Conservation (phyloP, 2,888 invertebrate genomes). For the Acronicta leporina region DNA sequence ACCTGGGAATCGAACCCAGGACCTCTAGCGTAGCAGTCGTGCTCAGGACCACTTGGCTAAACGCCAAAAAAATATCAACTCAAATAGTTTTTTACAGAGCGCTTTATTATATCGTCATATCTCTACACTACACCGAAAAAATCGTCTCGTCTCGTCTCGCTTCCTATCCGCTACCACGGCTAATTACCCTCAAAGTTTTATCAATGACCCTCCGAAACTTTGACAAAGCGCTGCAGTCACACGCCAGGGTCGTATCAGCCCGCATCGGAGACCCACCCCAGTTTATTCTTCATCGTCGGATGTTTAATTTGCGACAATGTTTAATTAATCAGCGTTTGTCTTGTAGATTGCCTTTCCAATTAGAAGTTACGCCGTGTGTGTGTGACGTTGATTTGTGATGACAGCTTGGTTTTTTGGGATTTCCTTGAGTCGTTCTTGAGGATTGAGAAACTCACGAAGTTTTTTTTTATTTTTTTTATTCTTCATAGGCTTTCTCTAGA, state of each 20-base stretch:
- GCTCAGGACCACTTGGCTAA: too few relatives aligned
- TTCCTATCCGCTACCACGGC: slow-evolving; percentile 47
- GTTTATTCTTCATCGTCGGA: slow-evolving; percentile 72
- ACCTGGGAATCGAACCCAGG: too few relatives aligned
- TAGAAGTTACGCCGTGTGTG: slow-evolving; percentile 82
- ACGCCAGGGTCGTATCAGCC: slow-evolving; percentile 51
- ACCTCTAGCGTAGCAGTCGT: too few relatives aligned
- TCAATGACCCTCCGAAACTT: slow-evolving; percentile 52
- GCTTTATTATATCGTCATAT: background rate
- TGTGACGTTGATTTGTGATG: slow-evolving; percentile 81
- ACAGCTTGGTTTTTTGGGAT: slow-evolving; percentile 35
- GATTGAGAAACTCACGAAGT: background rate
- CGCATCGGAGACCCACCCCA: slow-evolving; percentile 60
- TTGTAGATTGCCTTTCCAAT: slow-evolving; percentile 86
- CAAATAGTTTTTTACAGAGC: background rate
- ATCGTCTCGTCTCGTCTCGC: slow-evolving; percentile 27
- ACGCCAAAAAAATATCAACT: background rate
- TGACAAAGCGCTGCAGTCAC: slow-evolving; percentile 54
- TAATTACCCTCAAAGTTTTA: slow-evolving; percentile 53
- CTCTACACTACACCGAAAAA: slow-evolving; percentile 34
- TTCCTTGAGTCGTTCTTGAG: slow-evolving; percentile 14
- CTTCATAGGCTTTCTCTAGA: too few relatives aligned
- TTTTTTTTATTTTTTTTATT: too few relatives aligned
- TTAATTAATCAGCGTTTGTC: slow-evolving; percentile 87
- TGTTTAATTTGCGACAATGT: slow-evolving; percentile 86